Base-by-base conservation (phyloP, 2,888 invertebrate species). In the Bimastos eiseni region DNA sequence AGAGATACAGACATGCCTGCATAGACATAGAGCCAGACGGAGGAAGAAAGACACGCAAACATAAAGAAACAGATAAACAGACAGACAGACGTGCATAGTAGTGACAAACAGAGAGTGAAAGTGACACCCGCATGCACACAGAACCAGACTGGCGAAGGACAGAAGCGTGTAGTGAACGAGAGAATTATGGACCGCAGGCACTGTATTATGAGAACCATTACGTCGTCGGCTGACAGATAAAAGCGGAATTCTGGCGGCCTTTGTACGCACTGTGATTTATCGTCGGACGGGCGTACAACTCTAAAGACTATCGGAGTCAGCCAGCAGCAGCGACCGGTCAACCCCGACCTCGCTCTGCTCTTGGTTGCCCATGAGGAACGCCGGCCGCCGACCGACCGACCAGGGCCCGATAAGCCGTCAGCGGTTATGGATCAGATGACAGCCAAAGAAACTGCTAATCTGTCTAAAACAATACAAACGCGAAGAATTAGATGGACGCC, bases 371-470 rank as follows among this genome's bases (percentile, higher is more conserved):
- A 89, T 36, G 90, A 55, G 90, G 90, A 89, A 89, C 90, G 90
- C 83, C 55, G 70, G 0, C 86, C 34, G 86, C 86, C 33, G 90
- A 33, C 49, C 55, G 89, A 2, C 36, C 55, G 90, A 70, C 30
- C 34, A 33, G 34, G 49, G 70, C n/a, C 4, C 83, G 90, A 89
- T 89, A 89, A 89, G 90, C 55, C 86, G 90, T 89, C 83, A 38
- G 33, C 33, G 49, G 90, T 89, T 89, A 89, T 89, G 90, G 90
- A 89, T 89, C 90, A 89, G 37, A 89, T 89, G 90, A 89, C 90
- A 21, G 70, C n/a, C 89, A 55, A 44, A 37, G 90, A 44, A 55
- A 70, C 44, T 21, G 55, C 89, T 49, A 90, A 89, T 90, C 90
- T 44, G 90, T 84, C 38, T 38, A 89, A 41, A 90, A 44, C 44